Conservation (phyloP, 2,113 vertebrate species). For the Albula goreensis region DNA sequence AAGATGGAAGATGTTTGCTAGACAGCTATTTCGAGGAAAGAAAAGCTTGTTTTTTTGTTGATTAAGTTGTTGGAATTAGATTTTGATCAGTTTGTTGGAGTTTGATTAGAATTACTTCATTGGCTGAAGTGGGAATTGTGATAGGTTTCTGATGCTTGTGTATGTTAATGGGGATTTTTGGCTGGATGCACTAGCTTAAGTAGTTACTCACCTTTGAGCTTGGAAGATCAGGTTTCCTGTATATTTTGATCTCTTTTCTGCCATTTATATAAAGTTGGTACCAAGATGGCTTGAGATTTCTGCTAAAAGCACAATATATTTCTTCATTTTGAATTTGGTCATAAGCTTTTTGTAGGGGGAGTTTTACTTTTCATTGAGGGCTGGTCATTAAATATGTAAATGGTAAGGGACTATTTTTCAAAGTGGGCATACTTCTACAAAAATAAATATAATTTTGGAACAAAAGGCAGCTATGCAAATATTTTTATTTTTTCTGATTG, state of each 20-base stretch:
- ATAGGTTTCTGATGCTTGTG: neutral
- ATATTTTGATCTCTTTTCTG: neutral
- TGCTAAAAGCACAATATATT: no score
- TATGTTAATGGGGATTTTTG: neutral
- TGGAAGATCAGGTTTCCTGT: neutral
- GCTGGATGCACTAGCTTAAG: neutral
- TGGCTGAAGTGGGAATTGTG: neutral
- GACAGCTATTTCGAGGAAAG: neutral
- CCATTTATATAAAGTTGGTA: neutral
- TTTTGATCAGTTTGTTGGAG: no score
- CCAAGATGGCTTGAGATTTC: neutral
- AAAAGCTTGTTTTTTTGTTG: neutral
- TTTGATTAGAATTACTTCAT: neutral
- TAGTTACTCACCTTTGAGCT: neutral
- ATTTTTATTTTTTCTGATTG: neutral
- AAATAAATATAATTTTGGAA: neutral
- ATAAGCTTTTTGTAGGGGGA: no score
- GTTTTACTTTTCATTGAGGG: neutral
- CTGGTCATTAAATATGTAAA: neutral
- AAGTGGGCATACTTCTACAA: neutral
- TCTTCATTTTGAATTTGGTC: no score
- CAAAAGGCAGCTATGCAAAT: neutral
- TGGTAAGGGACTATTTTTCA: neutral
- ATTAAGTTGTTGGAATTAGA: neutral
- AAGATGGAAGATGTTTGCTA: neutral